Evolutionary conservation across 2,888 invertebrate genomes (phyloP), one percentile per base, ranked within the genome.

Genomic region (Actias luna): DNA sequence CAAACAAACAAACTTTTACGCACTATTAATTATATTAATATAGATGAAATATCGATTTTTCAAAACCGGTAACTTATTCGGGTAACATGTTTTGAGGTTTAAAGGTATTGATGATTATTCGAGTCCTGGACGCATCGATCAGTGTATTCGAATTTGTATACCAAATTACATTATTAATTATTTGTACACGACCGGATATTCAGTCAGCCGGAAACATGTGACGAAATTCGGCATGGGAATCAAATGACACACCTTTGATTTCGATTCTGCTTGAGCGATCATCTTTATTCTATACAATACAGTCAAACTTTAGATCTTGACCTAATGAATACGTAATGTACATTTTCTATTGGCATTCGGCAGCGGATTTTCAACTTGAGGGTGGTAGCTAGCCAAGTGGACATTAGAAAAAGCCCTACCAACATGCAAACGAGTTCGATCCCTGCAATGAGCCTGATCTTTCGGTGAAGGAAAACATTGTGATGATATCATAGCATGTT

Each of bases 201-300:
- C 61, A 61, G 61, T 67, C 66, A 64, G 67, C 69, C 71, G 74
- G 74, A 73, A 70, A 68, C 59, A 62, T 60, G 62, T 74, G 70
- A 70, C 69, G 65, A 70, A 71, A 74, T 65, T 46, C 64, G 74
- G 71, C 77, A 76, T 76, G 77, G 75, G 77, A 80, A 77, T 58
- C 59, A 64, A 68, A 72, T 66, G 76, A 71, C 74, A 75, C 77
- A 78, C 77, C 73, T 74, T 76, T 77, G 73, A 70, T 68, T 69
- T 69, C 31, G 64, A 18, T 14, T 59, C 22, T 52, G 36, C 36
- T 50, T 55, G 39, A 29, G 5, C 7, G 55, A n/a, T n/a, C 16
- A 29, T 55, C 16, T 55, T n/a, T 55, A 29, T 27, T 52, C 14
- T 14, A 52, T 52, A 27, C n/a, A 42, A 18, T 33, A 33, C 12